Evolutionary conservation across 2,797 vertebrate species (phyloP), one percentile per base, ranked within the genome.

Genomic region (Cynodonichthys magdalenae): DNA sequence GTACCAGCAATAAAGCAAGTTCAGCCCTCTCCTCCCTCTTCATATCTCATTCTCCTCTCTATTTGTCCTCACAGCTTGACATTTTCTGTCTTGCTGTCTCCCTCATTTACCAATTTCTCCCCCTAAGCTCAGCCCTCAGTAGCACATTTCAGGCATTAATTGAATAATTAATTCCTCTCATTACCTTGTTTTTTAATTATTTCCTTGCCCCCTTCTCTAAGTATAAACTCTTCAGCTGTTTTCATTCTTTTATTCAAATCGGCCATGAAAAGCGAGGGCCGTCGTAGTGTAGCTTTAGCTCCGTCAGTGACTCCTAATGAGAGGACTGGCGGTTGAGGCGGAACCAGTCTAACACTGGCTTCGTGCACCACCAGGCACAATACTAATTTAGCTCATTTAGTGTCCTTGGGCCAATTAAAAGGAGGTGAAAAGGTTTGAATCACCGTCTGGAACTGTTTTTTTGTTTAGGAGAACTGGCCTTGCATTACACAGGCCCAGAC

Each of bases 101-200:
- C 74, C 65, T 86, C 75, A 63, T 87, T 85, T 87, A 59, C 71
- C 66, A 68, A 71, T 87, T 87, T 69, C 72, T 83, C 70, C 79
- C 81, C 85, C 75, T 69, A 74, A 82, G 80, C 76, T 48, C 68
- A 79, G 69, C 80, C 70, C 71, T 75, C 46, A 9, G 73, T 72
- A 53, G 80, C 82, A 86, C 80, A 72, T 91, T 91, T 71, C 75
- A 84, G 81, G 79, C 84, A 87, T 91, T 92, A 90, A 93, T 91
- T 92, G 85, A 88, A 90, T 89, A 92, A 92, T 92, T 75, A 85
- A 92, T 93, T 90, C 81, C 80, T 82, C 89, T 91, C 87, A 92
- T 93, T 92, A 92, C 78, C 80, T 88, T 86, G 77, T 90, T 92
- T 92, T 31, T 88, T 90, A 90, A 90, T 92, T 89, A 91, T 92